Conservation (phyloP, 2,113 vertebrate genomes). For the Aspiorhynchus laticeps region DNA sequence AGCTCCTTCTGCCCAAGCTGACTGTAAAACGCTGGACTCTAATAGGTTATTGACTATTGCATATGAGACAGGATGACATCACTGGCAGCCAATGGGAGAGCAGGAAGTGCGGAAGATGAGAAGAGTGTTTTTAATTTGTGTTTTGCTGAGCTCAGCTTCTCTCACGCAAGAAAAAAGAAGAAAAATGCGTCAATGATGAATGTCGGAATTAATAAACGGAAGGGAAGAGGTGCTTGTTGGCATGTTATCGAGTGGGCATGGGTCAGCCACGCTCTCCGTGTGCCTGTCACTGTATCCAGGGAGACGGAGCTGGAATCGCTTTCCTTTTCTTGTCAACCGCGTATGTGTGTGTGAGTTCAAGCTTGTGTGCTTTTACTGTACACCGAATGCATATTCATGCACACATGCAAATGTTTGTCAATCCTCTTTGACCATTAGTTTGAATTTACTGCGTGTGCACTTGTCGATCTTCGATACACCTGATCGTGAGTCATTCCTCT, state of each 20-base stretch:
- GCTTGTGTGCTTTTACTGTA: conserved; percentile 1
- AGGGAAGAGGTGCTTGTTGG: conserved; percentile 9
- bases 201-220: conserved; percentile 40
- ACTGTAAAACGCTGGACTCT: conserved; percentile 72
- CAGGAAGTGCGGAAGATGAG: conserved; percentile 49
- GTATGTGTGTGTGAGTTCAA: conserved; percentile 26
- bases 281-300: conserved; percentile 52
- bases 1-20: conserved; percentile 65
- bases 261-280: conserved; percentile 28
- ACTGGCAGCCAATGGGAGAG: conserved; percentile 72
- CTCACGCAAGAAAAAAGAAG: conserved; percentile 46
- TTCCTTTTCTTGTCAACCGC: conserved; percentile 36
- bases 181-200: conserved; percentile 51
- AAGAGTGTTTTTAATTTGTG: conserved; percentile 66
- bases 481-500: conserved; percentile 18
- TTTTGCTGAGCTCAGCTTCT: conserved; percentile 73
- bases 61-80: conserved; percentile 75
- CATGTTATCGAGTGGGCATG: conserved; percentile 19
- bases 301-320: conserved; percentile 42
- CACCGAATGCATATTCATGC: not conserved
- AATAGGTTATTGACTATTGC: conserved; percentile 77
- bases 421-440: not conserved
- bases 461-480: conserved; percentile 22
- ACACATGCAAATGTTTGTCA: conserved; percentile 10
- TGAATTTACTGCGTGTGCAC: conserved; percentile 7